Base-by-base conservation (phyloP, 2,888 invertebrate genomes). In the Abrostola triplasia region DNA sequence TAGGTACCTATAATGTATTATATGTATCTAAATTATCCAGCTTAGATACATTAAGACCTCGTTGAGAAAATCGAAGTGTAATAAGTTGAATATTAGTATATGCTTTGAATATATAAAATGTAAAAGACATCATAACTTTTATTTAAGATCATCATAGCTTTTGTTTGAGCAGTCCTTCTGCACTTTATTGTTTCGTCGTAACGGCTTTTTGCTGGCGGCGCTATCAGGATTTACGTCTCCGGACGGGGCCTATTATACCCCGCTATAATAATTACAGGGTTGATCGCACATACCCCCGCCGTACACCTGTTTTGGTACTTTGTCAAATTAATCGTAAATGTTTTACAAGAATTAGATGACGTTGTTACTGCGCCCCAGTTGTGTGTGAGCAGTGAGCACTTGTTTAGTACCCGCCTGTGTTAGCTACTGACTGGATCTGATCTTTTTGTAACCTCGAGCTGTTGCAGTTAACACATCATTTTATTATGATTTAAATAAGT, bases 251-350 rank as follows among this genome's bases (percentile, higher is more conserved):
- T 74, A 79, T 79, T 79, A 77, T 72, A 62, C 65, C 63, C 70
- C 53, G 74, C 77, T 76, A 69, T 71, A 67, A 75, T 81, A 82
- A 82, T 82, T 77, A 80, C 74, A 72, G 66, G 79, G 73, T 67
- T 76, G 77, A 82, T 79, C 73, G 79, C 71, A 52, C 71, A 62
- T 63, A 62, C 63, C 69, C 24, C 67, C 68, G 52, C 65, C 40
- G 56, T 67, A 76, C 67, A 73, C 68, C 76, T 75, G 67, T 75
- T 48, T 59, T 48, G 58, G 42, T 61, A 64, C 59, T 64, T 64
- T 61, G 65, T 54, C 68, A 54, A 50, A 66, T 13, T 62, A 58
- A 38, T 64, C 64, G 63, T 70, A n/a, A 65, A 59, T 73, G 62
- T 63, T 56, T 67, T 64, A 70, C 67, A 67, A 60, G 64, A 77